phyloP scores from a whole-genome alignment of 2,113 vertebrate species.

The Puntigrus tetrazona region DNA sequence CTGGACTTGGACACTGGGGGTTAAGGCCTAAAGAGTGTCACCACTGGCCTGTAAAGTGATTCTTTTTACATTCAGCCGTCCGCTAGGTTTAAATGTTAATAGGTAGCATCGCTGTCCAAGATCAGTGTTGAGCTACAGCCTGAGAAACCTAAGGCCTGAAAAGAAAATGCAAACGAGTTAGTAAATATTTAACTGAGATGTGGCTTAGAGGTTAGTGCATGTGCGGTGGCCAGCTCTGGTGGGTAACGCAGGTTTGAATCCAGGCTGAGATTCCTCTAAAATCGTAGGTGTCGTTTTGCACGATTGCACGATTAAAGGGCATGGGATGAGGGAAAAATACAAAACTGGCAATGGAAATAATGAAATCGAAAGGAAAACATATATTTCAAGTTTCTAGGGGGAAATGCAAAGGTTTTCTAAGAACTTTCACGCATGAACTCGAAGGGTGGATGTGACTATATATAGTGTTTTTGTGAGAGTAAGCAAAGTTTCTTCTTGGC shows the following conservation, averaged over 20 bases:
- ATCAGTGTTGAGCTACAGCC: constrained; percentile 33
- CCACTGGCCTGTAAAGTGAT: constrained; percentile 53
- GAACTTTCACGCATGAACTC: too few species aligned
- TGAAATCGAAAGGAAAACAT: too few species aligned
- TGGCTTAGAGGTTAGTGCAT: background rate
- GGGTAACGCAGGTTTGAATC: constrained; percentile 2
- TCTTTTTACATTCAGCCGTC: constrained; percentile 44
- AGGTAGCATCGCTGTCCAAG: constrained; percentile 44
- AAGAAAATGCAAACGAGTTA: constrained; percentile 8
- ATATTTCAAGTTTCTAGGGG: too few species aligned
- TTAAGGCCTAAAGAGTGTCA: constrained; percentile 47
- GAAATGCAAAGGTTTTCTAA: too few species aligned
- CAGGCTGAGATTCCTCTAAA: background rate
- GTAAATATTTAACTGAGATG: constrained; percentile 15
- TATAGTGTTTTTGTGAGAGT: too few species aligned
- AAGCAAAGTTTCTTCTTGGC: too few species aligned
- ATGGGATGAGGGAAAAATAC: too few species aligned
- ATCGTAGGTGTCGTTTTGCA: too few species aligned
- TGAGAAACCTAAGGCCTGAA: constrained; percentile 27
- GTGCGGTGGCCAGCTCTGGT: background rate
- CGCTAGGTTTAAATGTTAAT: constrained; percentile 57
- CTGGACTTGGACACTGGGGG: constrained; percentile 1
- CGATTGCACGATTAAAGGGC: too few species aligned
- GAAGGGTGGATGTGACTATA: too few species aligned
- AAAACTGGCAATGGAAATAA: too few species aligned